phyloP scores from a whole-genome alignment of 2,888 invertebrate species.

The Tetrapedia diversipes region DNA sequence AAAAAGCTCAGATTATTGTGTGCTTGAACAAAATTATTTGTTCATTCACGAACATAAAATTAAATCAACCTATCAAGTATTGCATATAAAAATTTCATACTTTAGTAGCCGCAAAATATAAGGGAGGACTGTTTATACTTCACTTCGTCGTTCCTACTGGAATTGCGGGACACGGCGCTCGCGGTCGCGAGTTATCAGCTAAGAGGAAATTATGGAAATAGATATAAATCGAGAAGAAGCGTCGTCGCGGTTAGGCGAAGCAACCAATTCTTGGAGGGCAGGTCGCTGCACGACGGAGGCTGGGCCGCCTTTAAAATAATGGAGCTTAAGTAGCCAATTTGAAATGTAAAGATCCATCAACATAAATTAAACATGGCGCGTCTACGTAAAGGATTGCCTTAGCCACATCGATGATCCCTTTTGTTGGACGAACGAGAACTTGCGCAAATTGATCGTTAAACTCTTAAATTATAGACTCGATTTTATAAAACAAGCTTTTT shows the following conservation, averaged over 20 bases:
- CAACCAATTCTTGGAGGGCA: slow-evolving; percentile 50
- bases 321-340: slow-evolving; percentile 74
- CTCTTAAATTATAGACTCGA: neutral
- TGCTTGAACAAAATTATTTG: no score
- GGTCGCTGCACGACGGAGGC: slow-evolving; percentile 38
- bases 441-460: neutral
- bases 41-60: neutral
- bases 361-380: slow-evolving; percentile 73
- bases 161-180: no score
- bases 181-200: slow-evolving; percentile 78
- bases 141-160: slow-evolving; percentile 40
- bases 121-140: slow-evolving; percentile 36
- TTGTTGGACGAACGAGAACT: neutral
- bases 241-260: slow-evolving; percentile 48
- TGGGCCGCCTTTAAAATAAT: slow-evolving; percentile 69
- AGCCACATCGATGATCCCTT: slow-evolving; percentile 40
- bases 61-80: neutral
- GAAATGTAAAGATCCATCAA: slow-evolving; percentile 74
- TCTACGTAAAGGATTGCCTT: slow-evolving; percentile 44
- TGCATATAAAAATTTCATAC: neutral
- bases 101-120: neutral
- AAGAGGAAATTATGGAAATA: slow-evolving; percentile 82
- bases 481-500: neutral
- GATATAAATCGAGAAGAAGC: slow-evolving; percentile 79
- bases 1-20: no score